These are phyloP conservation scores for Drosophila rubida DNA, from an alignment of 2,888 invertebrate species.

Conservation along the genomic window DNA sequence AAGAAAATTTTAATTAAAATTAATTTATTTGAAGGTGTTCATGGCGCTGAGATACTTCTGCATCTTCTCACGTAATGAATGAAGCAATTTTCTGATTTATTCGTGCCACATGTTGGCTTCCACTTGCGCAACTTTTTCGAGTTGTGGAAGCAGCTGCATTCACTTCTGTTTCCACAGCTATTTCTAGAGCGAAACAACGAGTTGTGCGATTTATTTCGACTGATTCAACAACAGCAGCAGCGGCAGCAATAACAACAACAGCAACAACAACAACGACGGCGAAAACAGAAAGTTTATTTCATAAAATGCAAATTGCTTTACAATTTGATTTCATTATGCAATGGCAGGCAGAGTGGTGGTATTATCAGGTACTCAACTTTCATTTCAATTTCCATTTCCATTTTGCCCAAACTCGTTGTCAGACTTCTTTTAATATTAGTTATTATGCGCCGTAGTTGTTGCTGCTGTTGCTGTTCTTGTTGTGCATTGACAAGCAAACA, in stretches of 20 bases:
- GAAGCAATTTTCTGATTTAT: not conserved
- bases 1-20: not conserved
- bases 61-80: not conserved
- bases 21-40: not conserved
- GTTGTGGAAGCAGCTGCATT: not conserved
- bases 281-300: constrained; percentile 57
- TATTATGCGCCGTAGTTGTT: constrained; percentile 7
- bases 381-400: constrained; percentile 12
- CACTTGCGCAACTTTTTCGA: constrained; percentile 2
- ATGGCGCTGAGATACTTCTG: not conserved
- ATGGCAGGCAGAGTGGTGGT: constrained; percentile 39
- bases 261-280: not conserved
- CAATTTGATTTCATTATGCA: constrained; percentile 68
- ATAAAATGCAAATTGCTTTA: constrained; percentile 72
- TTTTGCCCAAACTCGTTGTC: constrained; percentile 9
- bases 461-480: constrained; percentile 15
- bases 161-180: not conserved
- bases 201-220: constrained; percentile 7
- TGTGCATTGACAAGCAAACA: constrained; percentile 52
- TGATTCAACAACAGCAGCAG: constrained; percentile 7
- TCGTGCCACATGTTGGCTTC: constrained; percentile 10
- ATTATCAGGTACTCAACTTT: constrained; percentile 52
- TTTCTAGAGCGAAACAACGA: constrained; percentile 3
- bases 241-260: not conserved
- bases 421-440: constrained; percentile 21